phyloP scores from a whole-genome alignment of 2,797 vertebrate species.

The Cetoscarus ocellatus region DNA sequence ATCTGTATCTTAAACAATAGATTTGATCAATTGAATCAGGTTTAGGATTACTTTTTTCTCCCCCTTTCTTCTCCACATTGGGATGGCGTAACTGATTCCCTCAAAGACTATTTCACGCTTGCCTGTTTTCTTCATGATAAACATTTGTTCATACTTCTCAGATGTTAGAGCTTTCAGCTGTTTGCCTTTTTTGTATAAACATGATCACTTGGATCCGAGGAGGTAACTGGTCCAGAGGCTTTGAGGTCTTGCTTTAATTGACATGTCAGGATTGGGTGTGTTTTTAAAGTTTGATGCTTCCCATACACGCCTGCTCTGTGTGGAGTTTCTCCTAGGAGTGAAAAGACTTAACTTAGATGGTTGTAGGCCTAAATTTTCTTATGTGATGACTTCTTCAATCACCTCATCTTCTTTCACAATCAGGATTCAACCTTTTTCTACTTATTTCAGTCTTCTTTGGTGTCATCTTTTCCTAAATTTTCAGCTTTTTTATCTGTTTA shows the following conservation, averaged over 20 bases:
- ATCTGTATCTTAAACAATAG: background rate
- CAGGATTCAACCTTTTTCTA: slow-evolving; percentile 11
- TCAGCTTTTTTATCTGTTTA: slow-evolving; percentile 9
- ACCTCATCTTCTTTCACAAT: slow-evolving; percentile 10
- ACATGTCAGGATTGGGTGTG: slow-evolving; percentile 43
- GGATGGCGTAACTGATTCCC: slow-evolving; percentile 12
- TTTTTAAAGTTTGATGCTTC: slow-evolving; percentile 54
- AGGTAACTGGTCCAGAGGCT: slow-evolving; percentile 6
- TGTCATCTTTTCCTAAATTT: background rate
- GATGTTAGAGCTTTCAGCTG: slow-evolving; percentile 20
- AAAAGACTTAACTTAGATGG: slow-evolving; percentile 40
- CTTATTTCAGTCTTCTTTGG: background rate
- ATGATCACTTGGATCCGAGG: slow-evolving; percentile 28
- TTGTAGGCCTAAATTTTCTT: slow-evolving; percentile 6
- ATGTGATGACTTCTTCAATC: slow-evolving; percentile 1
- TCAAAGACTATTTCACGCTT: slow-evolving; percentile 31
- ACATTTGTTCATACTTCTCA: slow-evolving; percentile 37
- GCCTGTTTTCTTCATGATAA: slow-evolving; percentile 44
- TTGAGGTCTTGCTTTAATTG: slow-evolving; percentile 33
- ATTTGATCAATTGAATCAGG: background rate
- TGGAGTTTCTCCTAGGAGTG: slow-evolving; percentile 27
- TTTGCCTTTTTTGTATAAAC: slow-evolving; percentile 43
- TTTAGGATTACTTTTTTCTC: background rate
- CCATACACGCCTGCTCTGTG: slow-evolving; percentile 44
- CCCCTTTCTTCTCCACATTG: background rate